phyloP scores from a whole-genome alignment of 2,113 vertebrate species.

The Drymodes brunneopygia region DNA sequence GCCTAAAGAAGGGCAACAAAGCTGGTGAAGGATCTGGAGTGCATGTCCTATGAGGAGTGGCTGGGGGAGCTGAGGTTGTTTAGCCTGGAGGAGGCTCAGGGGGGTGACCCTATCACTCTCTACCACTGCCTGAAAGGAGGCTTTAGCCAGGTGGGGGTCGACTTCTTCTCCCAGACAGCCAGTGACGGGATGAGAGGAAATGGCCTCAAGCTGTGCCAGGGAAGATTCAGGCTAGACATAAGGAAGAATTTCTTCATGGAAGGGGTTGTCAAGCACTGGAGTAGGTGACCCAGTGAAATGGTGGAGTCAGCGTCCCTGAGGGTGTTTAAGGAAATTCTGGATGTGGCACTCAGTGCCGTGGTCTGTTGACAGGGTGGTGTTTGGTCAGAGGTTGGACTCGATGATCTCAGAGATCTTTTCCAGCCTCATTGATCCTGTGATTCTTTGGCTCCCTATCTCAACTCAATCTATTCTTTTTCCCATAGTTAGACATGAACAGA shows the following conservation, averaged over 20 bases:
- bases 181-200: background rate
- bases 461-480: background rate
- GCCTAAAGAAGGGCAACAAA: background rate
- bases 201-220: background rate
- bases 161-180: background rate
- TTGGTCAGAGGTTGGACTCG: accelerated
- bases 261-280: background rate
- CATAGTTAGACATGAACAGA: background rate
- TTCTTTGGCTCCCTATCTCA: background rate
- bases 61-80: background rate
- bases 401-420: background rate
- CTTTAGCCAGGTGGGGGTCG: accelerated
- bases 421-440: background rate
- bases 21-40: background rate
- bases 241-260: background rate
- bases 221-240: background rate
- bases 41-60: background rate
- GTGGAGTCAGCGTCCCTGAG: background rate
- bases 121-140: background rate
- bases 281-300: background rate
- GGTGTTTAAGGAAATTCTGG: background rate
- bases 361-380: background rate
- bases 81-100: background rate
- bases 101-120: too few species aligned
- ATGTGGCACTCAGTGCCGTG: background rate